Conservation (phyloP, 2,888 invertebrate species). For the Phoronis australis region DNA sequence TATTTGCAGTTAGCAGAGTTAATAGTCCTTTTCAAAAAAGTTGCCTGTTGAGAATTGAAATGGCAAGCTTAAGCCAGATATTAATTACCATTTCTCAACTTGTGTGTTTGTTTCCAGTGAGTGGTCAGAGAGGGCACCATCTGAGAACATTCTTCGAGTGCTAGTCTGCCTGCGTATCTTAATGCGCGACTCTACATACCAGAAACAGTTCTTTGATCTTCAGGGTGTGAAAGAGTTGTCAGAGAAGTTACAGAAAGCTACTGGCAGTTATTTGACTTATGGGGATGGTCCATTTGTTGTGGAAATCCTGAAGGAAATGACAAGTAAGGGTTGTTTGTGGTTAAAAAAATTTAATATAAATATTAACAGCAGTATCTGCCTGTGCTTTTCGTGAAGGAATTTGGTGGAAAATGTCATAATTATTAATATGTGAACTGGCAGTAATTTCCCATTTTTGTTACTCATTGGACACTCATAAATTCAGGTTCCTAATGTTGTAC, state of each 20-base stretch:
- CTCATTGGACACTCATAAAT: too few species aligned
- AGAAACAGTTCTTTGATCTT: conserved; percentile 37
- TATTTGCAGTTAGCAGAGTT: too few species aligned
- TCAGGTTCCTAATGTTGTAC: too few species aligned
- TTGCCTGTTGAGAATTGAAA: too few species aligned
- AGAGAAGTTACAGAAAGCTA: conserved; percentile 39
- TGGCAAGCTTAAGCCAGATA: background rate
- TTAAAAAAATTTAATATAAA: too few species aligned
- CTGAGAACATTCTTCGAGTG: conserved; percentile 40
- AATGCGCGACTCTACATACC: conserved; percentile 40
- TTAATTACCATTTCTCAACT: background rate
- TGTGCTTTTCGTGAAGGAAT: too few species aligned
- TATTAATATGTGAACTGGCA: too few species aligned
- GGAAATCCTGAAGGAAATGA: conserved; percentile 49
- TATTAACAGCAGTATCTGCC: too few species aligned
- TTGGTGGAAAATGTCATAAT: too few species aligned
- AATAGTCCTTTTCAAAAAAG: too few species aligned
- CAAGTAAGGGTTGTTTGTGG: conserved; percentile 48
- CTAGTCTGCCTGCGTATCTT: conserved; percentile 43
- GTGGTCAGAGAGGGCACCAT: conserved; percentile 38
- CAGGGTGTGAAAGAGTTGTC: conserved; percentile 37
- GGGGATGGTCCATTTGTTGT: conserved; percentile 38
- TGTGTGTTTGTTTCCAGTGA: conserved; percentile 25
- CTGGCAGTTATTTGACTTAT: conserved; percentile 39
- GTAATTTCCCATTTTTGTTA: too few species aligned